A percentile compares a stretch with the other conserved stretches of the same genome.
Conservation (phyloP, 2,113 vertebrate genomes). For the Saguinus midas region DNA sequence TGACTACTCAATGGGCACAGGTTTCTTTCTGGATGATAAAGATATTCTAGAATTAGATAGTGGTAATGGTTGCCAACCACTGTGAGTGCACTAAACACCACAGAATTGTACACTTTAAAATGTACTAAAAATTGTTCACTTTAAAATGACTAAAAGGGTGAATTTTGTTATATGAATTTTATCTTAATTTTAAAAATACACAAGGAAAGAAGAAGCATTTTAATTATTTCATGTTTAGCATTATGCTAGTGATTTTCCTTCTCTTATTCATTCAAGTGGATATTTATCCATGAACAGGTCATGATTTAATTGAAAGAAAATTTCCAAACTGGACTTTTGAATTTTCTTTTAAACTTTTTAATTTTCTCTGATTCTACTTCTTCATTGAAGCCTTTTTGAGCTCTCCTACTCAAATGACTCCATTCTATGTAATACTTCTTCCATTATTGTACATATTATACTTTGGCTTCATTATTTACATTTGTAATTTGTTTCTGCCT, state of each 20-base stretch:
- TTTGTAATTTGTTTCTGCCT: slow-evolving; percentile 16
- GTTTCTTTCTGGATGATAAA: neutral
- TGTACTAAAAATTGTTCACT: neutral
- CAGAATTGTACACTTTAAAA: neutral
- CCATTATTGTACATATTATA: neutral
- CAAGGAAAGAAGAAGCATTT: neutral
- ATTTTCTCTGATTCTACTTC: neutral
- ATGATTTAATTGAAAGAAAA: neutral
- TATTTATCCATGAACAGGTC: neutral
- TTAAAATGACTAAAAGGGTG: neutral
- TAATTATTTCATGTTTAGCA: neutral
- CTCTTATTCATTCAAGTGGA: neutral
- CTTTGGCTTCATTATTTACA: neutral
- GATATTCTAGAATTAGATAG: neutral
- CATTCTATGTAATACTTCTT: neutral
- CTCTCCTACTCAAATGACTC: neutral
- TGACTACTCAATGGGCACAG: neutral
- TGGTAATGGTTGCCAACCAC: neutral
- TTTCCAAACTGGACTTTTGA: neutral
- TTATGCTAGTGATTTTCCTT: neutral
- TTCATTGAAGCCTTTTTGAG: neutral
- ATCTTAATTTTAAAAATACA: neutral
- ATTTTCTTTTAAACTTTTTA: neutral
- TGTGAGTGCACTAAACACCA: neutral
- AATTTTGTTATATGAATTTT: slow-evolving; percentile 3